phyloP scores from a whole-genome alignment of 2,113 vertebrate genomes.

The rat (Rattus norvegicus) region GRCr8 NC_086021.1:149934501-149935000 shows the following conservation, averaged over 20 bases:
- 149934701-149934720: neutral
- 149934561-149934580: neutral
- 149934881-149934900: neutral
- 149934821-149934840: neutral
- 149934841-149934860: neutral
- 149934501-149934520: neutral
- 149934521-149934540: neutral
- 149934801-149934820: neutral
- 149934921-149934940: neutral
- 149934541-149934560: neutral
- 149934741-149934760: neutral
- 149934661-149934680: neutral
- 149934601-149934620: neutral
- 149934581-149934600: neutral
- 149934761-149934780: neutral
- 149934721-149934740: neutral
- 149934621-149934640: neutral
- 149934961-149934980: neutral
- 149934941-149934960: neutral
- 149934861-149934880: neutral
- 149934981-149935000: neutral
- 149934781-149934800: neutral
- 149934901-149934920: neutral
- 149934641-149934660: neutral
- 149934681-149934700: neutral